phyloP scores from a whole-genome alignment of 1,140 invertebrate species.

The Lepidotrigona ventralis region DNA sequence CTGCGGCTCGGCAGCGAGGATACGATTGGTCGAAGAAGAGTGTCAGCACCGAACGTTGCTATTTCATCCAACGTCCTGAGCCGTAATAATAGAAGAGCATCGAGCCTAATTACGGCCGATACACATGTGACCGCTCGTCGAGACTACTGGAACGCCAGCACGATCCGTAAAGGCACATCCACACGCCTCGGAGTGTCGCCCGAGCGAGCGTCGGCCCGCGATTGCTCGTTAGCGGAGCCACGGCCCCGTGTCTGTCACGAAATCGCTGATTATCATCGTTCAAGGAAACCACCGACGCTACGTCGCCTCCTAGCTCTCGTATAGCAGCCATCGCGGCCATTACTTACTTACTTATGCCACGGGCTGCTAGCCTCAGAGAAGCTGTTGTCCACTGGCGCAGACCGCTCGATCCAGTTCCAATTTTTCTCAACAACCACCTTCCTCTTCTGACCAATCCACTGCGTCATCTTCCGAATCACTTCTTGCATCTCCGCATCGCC shows the following conservation, averaged over 20 bases:
- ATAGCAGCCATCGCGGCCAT: slow-evolving; percentile 75
- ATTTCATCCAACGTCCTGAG: slow-evolving; percentile 32
- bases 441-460: background rate
- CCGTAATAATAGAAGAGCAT: slow-evolving; percentile 40
- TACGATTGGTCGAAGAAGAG: slow-evolving; percentile 30
- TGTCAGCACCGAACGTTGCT: slow-evolving; percentile 18
- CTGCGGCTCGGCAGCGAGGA: background rate
- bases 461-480: background rate
- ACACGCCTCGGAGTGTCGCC: slow-evolving; percentile 72
- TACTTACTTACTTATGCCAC: slow-evolving; percentile 76
- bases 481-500: background rate
- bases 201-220: slow-evolving; percentile 71
- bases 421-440: background rate
- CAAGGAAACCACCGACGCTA: slow-evolving; percentile 77
- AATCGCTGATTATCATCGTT: slow-evolving; percentile 81
- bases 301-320: slow-evolving; percentile 71
- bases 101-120: slow-evolving; percentile 64
- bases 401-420: background rate
- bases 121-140: slow-evolving; percentile 52
- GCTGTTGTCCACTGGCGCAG: slow-evolving; percentile 58
- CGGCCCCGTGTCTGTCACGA: slow-evolving; percentile 81
- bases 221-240: slow-evolving; percentile 80
- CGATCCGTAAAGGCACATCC: slow-evolving; percentile 70
- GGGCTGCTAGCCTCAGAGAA: slow-evolving; percentile 70
- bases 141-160: slow-evolving; percentile 32